Evolutionary conservation across 2,113 vertebrate genomes (phyloP), one percentile per base, ranked within the genome.

Genomic region (Tapirus terrestris): DNA sequence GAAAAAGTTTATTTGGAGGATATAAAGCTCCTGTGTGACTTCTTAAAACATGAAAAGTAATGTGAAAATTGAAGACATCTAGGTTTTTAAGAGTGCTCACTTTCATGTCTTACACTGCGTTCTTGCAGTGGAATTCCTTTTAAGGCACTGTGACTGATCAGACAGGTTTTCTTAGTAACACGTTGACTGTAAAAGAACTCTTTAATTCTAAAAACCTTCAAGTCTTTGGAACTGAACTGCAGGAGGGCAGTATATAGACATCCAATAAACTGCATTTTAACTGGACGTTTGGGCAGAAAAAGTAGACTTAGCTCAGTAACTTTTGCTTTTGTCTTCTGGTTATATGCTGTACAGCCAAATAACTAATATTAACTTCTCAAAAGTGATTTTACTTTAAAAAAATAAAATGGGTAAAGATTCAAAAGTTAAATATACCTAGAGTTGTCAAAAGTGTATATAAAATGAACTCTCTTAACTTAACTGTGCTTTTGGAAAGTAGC

Each of bases 131-230:
- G 89, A 77, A 21, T 93, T 82, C 51, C 53, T 96, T 80, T 89
- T 58, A 82, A 95, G 60, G 70, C 94, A 51, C 70, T 95, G 4
- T 70, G 45, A 39, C 75, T 36, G 3, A 95, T 31, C 33, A 51
- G 25, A 88, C 53, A 68, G 25, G 29, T 89, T 91, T 97, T 92
- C 91, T 61, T 87, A 85, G 53, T 43, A 94, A 94, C 31, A 33
- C n/a, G 73, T 60, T 75, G 58, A 48, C 81, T 92, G 39, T 73
- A 51, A 92, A 94, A 97, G 45, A 3, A 89, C 33, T 36, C 36
- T 91, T 95, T 84, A 70, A 1, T 10, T 81, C 48, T 84, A 88
- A 96, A 98, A 93, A 61, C 5, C 20, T 9, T 76, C 16, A 83
- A 48, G 63, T 93, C 45, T 95, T 87, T 94, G 92, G 11, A 65